These are phyloP conservation scores for Temnothorax rugatulus DNA, from an alignment of 2,888 invertebrate species.

Conservation along the genomic window DNA sequence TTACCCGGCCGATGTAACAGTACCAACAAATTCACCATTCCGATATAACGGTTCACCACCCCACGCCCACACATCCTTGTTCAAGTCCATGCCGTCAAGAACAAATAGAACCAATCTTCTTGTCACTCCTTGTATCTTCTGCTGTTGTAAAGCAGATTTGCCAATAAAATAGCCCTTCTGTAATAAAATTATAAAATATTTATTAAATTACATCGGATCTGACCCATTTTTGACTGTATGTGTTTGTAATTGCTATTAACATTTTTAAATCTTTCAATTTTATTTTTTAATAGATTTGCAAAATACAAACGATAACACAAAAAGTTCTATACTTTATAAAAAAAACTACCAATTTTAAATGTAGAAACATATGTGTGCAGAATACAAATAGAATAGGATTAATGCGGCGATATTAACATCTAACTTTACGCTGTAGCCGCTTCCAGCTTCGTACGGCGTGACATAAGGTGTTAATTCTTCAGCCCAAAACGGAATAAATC, in stretches of 20 bases:
- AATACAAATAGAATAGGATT: background rate
- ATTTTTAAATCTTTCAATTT: background rate
- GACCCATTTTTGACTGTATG: background rate
- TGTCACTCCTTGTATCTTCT: conserved; percentile 88
- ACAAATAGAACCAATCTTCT: conserved; percentile 90
- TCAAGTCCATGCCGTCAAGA: conserved; percentile 89
- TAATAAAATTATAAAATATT: conserved; percentile 37
- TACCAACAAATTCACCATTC: conserved; percentile 89
- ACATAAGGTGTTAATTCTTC: conserved; percentile 89
- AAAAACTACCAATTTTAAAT: background rate
- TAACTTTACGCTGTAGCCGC: conserved; percentile 88
- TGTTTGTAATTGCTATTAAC: background rate
- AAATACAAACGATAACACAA: conserved; percentile 3
- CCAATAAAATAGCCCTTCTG: conserved; percentile 90
- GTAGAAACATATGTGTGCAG: background rate
- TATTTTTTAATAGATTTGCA: background rate
- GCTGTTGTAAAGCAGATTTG: conserved; percentile 88
- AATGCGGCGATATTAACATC: conserved; percentile 82
- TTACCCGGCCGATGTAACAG: conserved; percentile 90
- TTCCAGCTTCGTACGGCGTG: conserved; percentile 90
- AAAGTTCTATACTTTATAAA: background rate
- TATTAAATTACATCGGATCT: background rate
- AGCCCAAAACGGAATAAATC: conserved; percentile 92
- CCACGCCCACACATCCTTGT: conserved; percentile 90
- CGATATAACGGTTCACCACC: conserved; percentile 91